phyloP scores from a whole-genome alignment of 2,888 invertebrate species.

The Rhagonycha fulva region DNA sequence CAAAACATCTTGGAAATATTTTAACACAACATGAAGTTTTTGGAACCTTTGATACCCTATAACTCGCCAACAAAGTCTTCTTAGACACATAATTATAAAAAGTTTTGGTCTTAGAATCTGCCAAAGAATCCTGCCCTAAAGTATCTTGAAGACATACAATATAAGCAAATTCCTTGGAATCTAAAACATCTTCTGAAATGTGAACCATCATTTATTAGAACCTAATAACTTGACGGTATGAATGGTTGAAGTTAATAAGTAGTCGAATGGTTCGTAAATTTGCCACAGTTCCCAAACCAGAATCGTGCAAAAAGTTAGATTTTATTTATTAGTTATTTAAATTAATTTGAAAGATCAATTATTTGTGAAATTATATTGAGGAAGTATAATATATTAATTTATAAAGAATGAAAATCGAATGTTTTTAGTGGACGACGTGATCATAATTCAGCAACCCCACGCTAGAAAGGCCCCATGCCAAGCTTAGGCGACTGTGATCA shows the following conservation, averaged over 20 bases:
- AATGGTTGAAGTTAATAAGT: background rate
- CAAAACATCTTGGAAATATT: too few species aligned
- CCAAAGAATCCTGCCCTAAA: too few species aligned
- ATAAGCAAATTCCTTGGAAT: too few species aligned
- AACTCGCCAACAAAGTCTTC: too few species aligned
- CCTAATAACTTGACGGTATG: too few species aligned
- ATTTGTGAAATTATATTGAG: background rate
- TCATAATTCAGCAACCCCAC: slow-evolving; percentile 46
- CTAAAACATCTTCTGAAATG: too few species aligned
- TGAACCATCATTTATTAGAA: too few species aligned
- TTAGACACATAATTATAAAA: too few species aligned
- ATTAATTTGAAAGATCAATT: background rate
- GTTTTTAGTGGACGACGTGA: slow-evolving; percentile 34
- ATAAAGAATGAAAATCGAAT: slow-evolving; percentile 13
- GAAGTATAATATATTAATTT: slow-evolving; percentile 7
- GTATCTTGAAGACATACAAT: too few species aligned
- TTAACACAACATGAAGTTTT: too few species aligned
- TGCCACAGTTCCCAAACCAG: background rate
- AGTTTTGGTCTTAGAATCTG: too few species aligned
- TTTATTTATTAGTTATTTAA: background rate
- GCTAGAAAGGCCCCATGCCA: slow-evolving; percentile 54
- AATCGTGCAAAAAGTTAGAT: background rate
- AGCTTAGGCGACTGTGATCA: slow-evolving; percentile 44
- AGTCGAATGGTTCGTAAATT: background rate
- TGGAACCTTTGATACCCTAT: too few species aligned